Base-by-base conservation (phyloP, 2,888 invertebrate genomes). In the Saturnia pavonia region DNA sequence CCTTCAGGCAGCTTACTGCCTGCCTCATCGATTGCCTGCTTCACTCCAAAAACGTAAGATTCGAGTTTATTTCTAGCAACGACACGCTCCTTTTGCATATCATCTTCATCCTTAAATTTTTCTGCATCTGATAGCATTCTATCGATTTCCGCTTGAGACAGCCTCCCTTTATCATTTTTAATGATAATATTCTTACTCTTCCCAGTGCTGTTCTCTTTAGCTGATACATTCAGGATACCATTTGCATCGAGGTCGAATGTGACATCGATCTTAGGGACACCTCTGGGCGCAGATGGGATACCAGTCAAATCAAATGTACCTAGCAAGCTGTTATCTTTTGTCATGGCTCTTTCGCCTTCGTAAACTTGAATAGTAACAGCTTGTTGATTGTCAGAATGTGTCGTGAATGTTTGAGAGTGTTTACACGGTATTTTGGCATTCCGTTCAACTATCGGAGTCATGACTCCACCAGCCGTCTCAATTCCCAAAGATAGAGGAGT, bases 111-210 rank as follows among this genome's bases (percentile, higher is more conserved):
- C 70, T 95, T 95, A 84, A 96, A 97, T 74, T 92, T 94, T 75
- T 97, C 96, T 1, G 97, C 97, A 68, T 97, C 97, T 66, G 95
- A 88, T 65, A 97, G 89, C 97, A 97, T 98, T 72, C 96, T 94
- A 79, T 98, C 97, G 72, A 98, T 98, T 73, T 98, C 97, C 25
- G 96, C 96, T 85, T 97, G 97, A 22, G 97, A 96, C 51, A 97
- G 90, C 8, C 97, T 94, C 0, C 97, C 97, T 84, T 97, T 97
- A 87, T 97, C 97, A 84, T 97, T 97, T 79, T 96, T 96, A 72
- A 97, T 97, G 14, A 96, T 96, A 73, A 97, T 97, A 79, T 96
- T 96, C 84, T 96, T 96, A 34, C 95, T 95, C 77, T 96, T 97
- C 19, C 95, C 96, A 0, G 95, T 94, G 72, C 95, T 94, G 78